Percentiles rank a stretch among this genome's conserved stretches.
Conservation (phyloP, 2,113 vertebrate genomes). For the Chloebia gouldiae region DNA sequence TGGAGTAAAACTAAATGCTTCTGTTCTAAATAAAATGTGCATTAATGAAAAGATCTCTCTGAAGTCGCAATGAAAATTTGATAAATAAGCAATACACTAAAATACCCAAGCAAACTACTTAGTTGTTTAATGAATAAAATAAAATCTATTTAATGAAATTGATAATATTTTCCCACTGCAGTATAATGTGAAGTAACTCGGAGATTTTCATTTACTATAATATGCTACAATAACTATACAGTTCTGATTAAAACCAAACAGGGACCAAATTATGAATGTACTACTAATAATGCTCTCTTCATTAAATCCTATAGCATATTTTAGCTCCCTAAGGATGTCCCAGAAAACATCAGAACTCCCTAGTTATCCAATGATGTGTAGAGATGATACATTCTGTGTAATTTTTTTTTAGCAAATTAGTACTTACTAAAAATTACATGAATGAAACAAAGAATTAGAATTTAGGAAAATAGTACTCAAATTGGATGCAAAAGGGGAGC, state of each 20-base stretch:
- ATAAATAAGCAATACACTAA: background rate
- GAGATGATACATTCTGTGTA: background rate
- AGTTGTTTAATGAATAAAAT: background rate
- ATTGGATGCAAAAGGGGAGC: background rate
- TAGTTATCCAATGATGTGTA: background rate
- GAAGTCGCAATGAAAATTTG: background rate
- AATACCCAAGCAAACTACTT: background rate
- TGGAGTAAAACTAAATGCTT: background rate
- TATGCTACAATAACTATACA: background rate
- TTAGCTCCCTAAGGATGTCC: background rate
- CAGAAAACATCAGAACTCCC: background rate
- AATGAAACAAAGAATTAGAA: conserved; percentile 6
- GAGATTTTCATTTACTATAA: background rate
- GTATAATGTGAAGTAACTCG: background rate
- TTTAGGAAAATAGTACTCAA: background rate
- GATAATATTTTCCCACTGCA: background rate
- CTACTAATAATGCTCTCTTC: background rate
- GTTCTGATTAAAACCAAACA: conserved; percentile 15
- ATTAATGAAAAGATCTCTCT: background rate
- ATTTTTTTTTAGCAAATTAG: background rate
- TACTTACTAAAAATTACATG: background rate
- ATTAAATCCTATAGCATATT: background rate
- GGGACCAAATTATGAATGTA: background rate
- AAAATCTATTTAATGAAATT: background rate
- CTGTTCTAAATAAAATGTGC: background rate